phyloP scores from a whole-genome alignment of 2,888 invertebrate genomes.

The Caenorhabditis auriculariae region DNA sequence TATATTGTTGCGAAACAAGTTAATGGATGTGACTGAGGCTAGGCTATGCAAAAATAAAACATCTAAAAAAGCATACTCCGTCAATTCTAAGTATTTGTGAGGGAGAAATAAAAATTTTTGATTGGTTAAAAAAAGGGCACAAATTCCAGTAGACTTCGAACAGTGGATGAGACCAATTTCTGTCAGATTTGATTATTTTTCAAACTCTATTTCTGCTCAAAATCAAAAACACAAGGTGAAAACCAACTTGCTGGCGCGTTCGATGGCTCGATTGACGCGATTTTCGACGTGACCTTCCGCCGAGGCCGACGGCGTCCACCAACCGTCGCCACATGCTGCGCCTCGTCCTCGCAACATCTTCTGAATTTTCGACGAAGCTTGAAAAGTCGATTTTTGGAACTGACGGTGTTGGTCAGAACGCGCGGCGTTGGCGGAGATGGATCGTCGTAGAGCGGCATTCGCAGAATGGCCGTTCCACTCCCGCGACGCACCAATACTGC shows the following conservation, averaged over 20 bases:
- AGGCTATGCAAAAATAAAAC: too few relatives aligned
- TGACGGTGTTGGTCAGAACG: background rate
- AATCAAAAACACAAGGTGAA: too few relatives aligned
- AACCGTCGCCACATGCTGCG: constrained; percentile 24
- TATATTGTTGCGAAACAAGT: too few relatives aligned
- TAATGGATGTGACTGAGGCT: too few relatives aligned
- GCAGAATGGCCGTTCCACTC: constrained; percentile 27
- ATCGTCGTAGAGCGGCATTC: constrained; percentile 8
- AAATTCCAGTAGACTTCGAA: too few relatives aligned
- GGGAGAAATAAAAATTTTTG: too few relatives aligned
- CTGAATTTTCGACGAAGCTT: background rate
- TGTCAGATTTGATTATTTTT: too few relatives aligned
- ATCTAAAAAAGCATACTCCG: too few relatives aligned
- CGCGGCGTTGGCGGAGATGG: background rate
- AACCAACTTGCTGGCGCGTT: too few relatives aligned
- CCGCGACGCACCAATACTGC: constrained; percentile 33
- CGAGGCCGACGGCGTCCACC: constrained; percentile 18
- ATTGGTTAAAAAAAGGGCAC: background rate
- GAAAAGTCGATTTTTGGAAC: background rate
- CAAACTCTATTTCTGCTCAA: too few relatives aligned
- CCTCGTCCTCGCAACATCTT: constrained; percentile 7
- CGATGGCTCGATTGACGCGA: background rate
- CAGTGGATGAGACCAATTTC: too few relatives aligned
- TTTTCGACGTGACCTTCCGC: background rate
- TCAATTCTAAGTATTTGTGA: too few relatives aligned